Percentiles rank a stretch among this genome's conserved stretches.
phyloP scores from a whole-genome alignment of 2,888 invertebrate species.

The Dasypogon diadema region DNA sequence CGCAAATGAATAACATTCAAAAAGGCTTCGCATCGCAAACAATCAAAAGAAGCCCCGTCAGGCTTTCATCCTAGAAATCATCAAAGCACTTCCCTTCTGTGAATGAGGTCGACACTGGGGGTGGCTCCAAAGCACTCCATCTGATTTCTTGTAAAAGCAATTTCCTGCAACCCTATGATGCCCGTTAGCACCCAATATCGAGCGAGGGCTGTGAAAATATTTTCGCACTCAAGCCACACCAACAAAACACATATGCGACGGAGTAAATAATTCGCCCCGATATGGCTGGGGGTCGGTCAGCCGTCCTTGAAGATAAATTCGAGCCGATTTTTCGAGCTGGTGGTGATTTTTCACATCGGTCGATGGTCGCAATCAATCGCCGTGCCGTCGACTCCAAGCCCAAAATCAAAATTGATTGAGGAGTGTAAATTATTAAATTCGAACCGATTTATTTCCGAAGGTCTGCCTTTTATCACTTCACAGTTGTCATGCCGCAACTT shows the following conservation, averaged over 20 bases:
- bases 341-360: slow-evolving; percentile 17
- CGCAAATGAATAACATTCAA: too few relatives aligned
- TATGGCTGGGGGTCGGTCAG: neutral
- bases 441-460: slow-evolving; percentile 2
- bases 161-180: slow-evolving; percentile 20
- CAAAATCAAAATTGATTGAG: neutral
- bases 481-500: neutral
- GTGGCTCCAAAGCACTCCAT: neutral
- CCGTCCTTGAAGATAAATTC: slow-evolving; percentile 45
- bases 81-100: neutral
- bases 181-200: slow-evolving; percentile 34
- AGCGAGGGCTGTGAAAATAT: neutral
- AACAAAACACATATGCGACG: slow-evolving; percentile 14
- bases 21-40: neutral
- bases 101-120: neutral
- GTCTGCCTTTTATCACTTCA: neutral
- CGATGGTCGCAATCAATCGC: slow-evolving; percentile 13
- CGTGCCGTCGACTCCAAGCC: neutral
- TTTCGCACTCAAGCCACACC: neutral
- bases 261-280: slow-evolving; percentile 3
- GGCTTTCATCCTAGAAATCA: neutral
- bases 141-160: neutral
- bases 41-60: neutral
- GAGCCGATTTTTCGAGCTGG: slow-evolving; percentile 16
- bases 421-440: slow-evolving; percentile 43